A percentile compares a stretch with the other conserved stretches of the same genome.
Conservation (phyloP, 2,113 vertebrate species). For the Notothenia rossii region DNA sequence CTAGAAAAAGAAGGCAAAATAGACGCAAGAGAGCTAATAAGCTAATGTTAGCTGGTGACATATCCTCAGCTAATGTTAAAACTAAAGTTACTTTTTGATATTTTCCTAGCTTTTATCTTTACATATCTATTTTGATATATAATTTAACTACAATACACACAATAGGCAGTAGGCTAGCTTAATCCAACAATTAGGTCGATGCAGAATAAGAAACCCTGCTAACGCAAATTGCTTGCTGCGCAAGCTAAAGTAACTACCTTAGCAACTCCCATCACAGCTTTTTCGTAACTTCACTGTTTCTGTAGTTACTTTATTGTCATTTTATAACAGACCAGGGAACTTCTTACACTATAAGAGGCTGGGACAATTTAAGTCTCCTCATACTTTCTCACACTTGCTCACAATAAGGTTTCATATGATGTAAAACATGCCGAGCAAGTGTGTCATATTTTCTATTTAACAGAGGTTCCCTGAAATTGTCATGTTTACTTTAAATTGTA, state of each 20-base stretch:
- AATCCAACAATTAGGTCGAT: not conserved
- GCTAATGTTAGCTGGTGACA: not conserved
- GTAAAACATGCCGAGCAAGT: not conserved
- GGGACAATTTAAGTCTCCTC: not conserved
- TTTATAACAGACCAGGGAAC: not conserved
- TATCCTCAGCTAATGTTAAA: not conserved
- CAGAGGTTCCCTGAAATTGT: constrained; percentile 1
- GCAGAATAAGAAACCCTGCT: not conserved
- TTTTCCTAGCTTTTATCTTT: not conserved
- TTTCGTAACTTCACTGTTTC: not conserved
- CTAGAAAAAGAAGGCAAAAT: not conserved
- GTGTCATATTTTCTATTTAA: constrained; percentile 23
- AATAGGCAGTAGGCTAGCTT: not conserved
- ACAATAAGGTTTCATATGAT: not conserved
- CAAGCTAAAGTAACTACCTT: not conserved
- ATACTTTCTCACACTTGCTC: not conserved
- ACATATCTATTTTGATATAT: not conserved
- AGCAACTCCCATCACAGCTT: not conserved
- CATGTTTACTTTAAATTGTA: constrained; percentile 9
- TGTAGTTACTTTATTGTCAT: not conserved
- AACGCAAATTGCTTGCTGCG: not conserved
- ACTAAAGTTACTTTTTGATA: not conserved
- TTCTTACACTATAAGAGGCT: not conserved
- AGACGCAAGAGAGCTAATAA: not conserved
- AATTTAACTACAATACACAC: not conserved